Evolutionary conservation across 2,888 invertebrate species (phyloP), one percentile per base, ranked within the genome.

Genomic region (Drosophila setosimentum): DNA sequence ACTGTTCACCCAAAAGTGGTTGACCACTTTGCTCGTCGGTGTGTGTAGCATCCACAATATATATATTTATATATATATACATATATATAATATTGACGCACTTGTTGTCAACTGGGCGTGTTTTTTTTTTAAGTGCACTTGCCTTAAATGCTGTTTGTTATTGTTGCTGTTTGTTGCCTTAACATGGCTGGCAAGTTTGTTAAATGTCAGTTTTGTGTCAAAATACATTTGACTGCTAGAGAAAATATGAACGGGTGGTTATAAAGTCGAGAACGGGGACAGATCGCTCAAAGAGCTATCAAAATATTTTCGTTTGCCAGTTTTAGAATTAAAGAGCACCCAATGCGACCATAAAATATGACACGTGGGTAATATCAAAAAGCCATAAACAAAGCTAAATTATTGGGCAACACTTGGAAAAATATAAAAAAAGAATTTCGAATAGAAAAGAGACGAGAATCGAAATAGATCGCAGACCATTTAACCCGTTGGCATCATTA

Each of bases 121-220:
- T 82, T 75, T 74, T 74, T 82, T 75, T 74, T 74, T 33, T 33
- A 66, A 61, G 64, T 61, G 60, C 55, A 57, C 61, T 67, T 67
- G 61, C 63, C 64, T 45, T 67, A 63, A 67, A 48, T 33, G 70
- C 32, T 65, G 50, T 57, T 51, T 35, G 78, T 42, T 13, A 10
- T n/a, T 60, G 64, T 59, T 68, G 64, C 35, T 18, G 66, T 53
- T 53, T 65, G 76, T 58, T 61, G 73, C 73, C 77, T 75, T 51
- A 78, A 84, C 77, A 73, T 75, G 78, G 75, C 79, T 62, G 61
- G 82, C 76, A 81, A 86, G 81, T 90, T 90, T 87, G 91, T 91
- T 82, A 90, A 88, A 90, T 84, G 91, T 91, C 91, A 91, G 81
- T 91, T 91, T 90, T 83, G 77, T 88, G 91, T 91, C 91, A 89